Percentiles rank a stretch among this genome's conserved stretches.
phyloP scores from a whole-genome alignment of 1,140 invertebrate species.

The Stratiolaelaps scimitus region DNA sequence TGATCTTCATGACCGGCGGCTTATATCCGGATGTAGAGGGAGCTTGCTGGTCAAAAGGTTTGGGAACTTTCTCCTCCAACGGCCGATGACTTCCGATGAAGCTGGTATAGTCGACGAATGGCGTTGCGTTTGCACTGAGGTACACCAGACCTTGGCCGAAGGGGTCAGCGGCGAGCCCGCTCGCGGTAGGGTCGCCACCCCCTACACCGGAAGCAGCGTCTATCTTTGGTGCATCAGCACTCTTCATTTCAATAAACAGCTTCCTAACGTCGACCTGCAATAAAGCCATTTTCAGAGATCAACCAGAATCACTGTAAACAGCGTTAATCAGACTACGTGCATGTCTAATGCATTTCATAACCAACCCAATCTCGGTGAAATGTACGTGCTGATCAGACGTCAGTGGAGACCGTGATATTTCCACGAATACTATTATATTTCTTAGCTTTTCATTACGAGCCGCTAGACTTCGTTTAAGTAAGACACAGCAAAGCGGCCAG shows the following conservation, averaged over 20 bases:
- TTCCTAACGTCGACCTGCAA: background rate
- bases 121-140: background rate
- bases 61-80: background rate
- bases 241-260: background rate
- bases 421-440: too few relatives aligned
- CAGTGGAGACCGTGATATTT: too few relatives aligned
- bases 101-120: conserved; percentile 9
- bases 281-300: background rate
- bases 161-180: background rate
- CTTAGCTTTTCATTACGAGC: too few relatives aligned
- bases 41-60: background rate
- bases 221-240: background rate
- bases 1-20: background rate
- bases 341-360: too few relatives aligned
- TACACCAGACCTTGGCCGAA: background rate
- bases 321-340: too few relatives aligned
- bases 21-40: background rate
- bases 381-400: too few relatives aligned
- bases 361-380: too few relatives aligned
- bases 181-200: background rate
- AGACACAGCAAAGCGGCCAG: too few relatives aligned
- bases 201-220: too few relatives aligned
- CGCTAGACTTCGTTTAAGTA: too few relatives aligned
- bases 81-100: conserved; percentile 15
- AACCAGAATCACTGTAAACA: background rate